Evolutionary conservation across 2,888 invertebrate species (phyloP).

Genomic region (Rhorus exstirpatorius): DNA sequence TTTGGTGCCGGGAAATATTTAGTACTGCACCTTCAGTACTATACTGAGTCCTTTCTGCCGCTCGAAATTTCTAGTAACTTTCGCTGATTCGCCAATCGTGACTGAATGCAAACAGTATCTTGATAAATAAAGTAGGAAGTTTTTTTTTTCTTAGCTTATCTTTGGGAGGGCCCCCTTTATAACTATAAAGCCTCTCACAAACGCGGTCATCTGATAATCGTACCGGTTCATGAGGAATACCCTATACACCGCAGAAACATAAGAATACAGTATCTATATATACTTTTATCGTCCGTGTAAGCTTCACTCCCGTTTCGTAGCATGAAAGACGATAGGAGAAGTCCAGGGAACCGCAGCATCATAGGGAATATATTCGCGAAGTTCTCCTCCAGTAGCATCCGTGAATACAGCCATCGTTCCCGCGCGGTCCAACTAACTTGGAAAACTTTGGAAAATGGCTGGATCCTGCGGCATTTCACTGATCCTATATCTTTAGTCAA

Average conservation of each 20-base stretch:
- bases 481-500: slow-evolving; percentile 57
- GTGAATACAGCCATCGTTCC: slow-evolving; percentile 55
- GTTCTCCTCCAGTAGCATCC: slow-evolving; percentile 56
- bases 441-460: slow-evolving; percentile 76
- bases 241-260: no score
- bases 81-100: no score
- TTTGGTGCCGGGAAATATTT: no score
- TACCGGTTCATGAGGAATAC: no score
- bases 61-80: not conserved
- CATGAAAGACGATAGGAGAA: slow-evolving; percentile 54
- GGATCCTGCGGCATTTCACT: slow-evolving; percentile 63
- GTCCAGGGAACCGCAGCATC: slow-evolving; percentile 65
- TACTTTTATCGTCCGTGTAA: slow-evolving; percentile 34
- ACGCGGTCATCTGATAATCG: no score
- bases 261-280: no score
- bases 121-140: no score
- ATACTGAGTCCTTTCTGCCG: not conserved
- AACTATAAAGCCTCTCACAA: no score
- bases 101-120: no score
- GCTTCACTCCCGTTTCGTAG: slow-evolving; percentile 60
- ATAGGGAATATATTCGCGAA: slow-evolving; percentile 62
- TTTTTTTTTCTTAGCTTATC: no score
- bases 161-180: no score
- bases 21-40: no score
- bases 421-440: slow-evolving; percentile 73